Percentiles rank a stretch among this genome's conserved stretches.
phyloP scores from a whole-genome alignment of 2,888 invertebrate genomes.

The Eilema griseolum region DNA sequence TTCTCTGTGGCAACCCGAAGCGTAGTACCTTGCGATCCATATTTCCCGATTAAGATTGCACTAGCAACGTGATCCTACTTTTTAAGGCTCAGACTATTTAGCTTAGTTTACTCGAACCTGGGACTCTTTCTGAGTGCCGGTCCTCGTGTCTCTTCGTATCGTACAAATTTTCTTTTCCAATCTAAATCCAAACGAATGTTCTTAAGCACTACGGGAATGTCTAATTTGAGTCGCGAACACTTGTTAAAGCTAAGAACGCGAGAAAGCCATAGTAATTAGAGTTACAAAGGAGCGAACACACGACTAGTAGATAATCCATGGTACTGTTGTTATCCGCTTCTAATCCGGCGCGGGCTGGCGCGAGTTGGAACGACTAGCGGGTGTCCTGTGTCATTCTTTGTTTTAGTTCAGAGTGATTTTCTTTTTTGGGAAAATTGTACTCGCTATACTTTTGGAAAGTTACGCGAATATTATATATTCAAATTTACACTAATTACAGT shows the following conservation, averaged over 20 bases:
- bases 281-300: conserved; percentile 59
- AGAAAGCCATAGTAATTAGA: conserved; percentile 70
- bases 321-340: conserved; percentile 60
- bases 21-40: too few species aligned
- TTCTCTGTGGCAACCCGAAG: too few species aligned
- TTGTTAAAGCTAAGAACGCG: conserved; percentile 48
- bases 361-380: not conserved
- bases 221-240: conserved; percentile 51
- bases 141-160: too few species aligned
- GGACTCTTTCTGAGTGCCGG: too few species aligned
- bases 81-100: too few species aligned
- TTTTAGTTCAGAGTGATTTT: not conserved
- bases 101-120: too few species aligned
- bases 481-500: too few species aligned
- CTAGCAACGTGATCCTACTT: too few species aligned
- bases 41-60: too few species aligned
- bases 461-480: too few species aligned
- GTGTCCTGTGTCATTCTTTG: not conserved
- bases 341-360: conserved; percentile 56
- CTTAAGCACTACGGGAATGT: conserved; percentile 10
- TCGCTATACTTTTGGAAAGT: too few species aligned
- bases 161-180: too few species aligned
- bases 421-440: not conserved
- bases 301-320: conserved; percentile 62
- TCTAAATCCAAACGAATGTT: not conserved